Evolutionary conservation across 2,888 invertebrate genomes (phyloP), one percentile per base, ranked within the genome.

Genomic region (Pheosia tremula): DNA sequence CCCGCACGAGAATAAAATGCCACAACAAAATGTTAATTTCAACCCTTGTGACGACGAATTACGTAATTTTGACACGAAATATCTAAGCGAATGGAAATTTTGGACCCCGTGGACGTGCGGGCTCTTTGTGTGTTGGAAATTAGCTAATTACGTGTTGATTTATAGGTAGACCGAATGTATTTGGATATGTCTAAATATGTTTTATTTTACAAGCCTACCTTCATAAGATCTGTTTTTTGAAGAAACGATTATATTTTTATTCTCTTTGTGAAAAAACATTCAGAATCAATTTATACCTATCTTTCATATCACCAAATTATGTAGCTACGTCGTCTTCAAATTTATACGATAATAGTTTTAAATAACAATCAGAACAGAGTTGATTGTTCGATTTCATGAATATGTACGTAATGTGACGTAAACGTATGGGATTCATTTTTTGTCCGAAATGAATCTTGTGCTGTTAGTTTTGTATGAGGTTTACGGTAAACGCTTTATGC

Each of bases 21-120:
- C 82, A 79, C 82, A 86, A 84, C 84, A 84, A 85, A 84, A 85
- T 83, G 83, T 82, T 83, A 84, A 85, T 86, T 86, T 83, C 74
- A 81, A 84, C 85, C 83, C 83, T 83, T 79, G 64, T 79, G 74
- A 69, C 76, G 79, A 84, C 78, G 80, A 79, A 80, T 77, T 80
- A 75, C 78, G 78, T 79, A 79, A 78, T 80, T 77, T 75, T 79
- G 78, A 73, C 74, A 73, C 68, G 71, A 77, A 64, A 59, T 72
- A 69, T 76, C 72, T 71, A 62, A 70, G 54, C 70, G 66, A 60
- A 66, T 61, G 53, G 66, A 66, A 66, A 71, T 63, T 71, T 57
- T 13, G 45, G 38, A 43, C 8, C 8, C 9, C 24, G 56, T 59
- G 56, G 57, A 10, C 59, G 64, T 59, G 63, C 59, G 71, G 64